A percentile compares a stretch with the other conserved stretches of the same genome.
These are phyloP conservation scores for Babyrousa celebensis DNA, from an alignment of 2,797 vertebrate genomes.

Conservation along the genomic window DNA sequence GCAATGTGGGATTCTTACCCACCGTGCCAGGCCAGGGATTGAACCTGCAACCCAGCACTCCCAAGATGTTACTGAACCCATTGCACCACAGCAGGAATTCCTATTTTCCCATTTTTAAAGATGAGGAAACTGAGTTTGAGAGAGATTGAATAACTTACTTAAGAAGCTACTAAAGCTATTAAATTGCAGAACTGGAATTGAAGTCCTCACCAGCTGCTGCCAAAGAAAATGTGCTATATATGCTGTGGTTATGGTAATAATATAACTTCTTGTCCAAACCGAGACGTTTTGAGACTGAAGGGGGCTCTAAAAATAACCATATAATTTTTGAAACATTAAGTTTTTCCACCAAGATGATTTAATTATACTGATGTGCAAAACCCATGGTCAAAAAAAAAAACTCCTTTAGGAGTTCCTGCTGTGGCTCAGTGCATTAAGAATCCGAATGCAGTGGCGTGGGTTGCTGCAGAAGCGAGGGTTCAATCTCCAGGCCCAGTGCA, in stretches of 20 bases:
- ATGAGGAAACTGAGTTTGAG: neutral
- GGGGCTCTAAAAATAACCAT: neutral
- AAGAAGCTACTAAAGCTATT: conserved; percentile 10
- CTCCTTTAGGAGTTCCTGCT: neutral
- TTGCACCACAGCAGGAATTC: neutral
- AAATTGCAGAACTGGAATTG: neutral
- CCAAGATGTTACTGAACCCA: too few relatives aligned
- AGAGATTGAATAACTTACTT: neutral
- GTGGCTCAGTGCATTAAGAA: too few relatives aligned
- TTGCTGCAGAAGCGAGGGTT: too few relatives aligned
- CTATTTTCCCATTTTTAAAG: neutral
- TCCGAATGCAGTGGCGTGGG: too few relatives aligned
- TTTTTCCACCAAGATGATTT: neutral
- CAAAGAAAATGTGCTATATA: neutral
- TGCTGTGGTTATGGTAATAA: neutral
- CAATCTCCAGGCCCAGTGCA: too few relatives aligned
- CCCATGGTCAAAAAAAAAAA: conserved; percentile 32
- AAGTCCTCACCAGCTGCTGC: neutral
- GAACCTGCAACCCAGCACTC: too few relatives aligned
- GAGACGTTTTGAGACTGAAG: neutral
- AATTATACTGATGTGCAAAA: neutral
- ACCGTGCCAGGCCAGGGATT: too few relatives aligned
- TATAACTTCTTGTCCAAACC: neutral
- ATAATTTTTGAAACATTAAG: conserved; percentile 14
- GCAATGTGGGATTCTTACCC: too few relatives aligned